These are phyloP conservation scores for Danaus melanippus DNA, from an alignment of 1,140 invertebrate species.

Conservation along the genomic window DNA sequence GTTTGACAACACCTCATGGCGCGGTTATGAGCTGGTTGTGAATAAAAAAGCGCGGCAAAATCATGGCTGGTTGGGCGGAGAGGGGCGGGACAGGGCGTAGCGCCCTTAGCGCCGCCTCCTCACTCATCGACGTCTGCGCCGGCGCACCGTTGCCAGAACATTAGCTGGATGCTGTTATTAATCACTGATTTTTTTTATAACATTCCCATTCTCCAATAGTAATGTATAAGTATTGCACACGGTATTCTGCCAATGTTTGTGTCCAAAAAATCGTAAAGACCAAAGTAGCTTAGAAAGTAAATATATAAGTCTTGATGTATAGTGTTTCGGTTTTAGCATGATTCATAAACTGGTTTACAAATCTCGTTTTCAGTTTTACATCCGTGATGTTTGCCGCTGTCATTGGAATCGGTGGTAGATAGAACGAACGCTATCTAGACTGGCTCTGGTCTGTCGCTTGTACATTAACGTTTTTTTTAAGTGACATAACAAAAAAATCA, in stretches of 20 bases:
- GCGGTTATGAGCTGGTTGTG: slow-evolving; percentile 41
- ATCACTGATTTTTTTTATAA: too few relatives aligned
- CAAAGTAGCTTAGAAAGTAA: too few relatives aligned
- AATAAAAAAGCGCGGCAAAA: slow-evolving; percentile 65
- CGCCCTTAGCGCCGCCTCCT: slow-evolving; percentile 65
- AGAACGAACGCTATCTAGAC: too few relatives aligned
- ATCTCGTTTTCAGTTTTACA: slow-evolving; percentile 26
- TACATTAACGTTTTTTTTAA: too few relatives aligned
- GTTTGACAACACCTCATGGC: slow-evolving; percentile 66
- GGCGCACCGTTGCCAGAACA: slow-evolving; percentile 22
- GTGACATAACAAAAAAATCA: too few relatives aligned
- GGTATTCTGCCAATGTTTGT: too few relatives aligned
- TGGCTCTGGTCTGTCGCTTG: too few relatives aligned
- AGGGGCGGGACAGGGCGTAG: slow-evolving; percentile 61
- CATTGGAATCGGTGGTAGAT: not conserved
- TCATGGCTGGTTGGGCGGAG: slow-evolving; percentile 58
- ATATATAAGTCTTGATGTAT: too few relatives aligned
- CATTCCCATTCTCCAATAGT: too few relatives aligned
- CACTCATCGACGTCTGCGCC: slow-evolving; percentile 44
- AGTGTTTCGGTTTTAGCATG: slow-evolving; percentile 15
- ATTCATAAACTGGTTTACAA: slow-evolving; percentile 25
- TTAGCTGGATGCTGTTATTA: too few relatives aligned
- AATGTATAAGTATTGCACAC: too few relatives aligned
- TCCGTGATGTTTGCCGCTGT: slow-evolving; percentile 18
- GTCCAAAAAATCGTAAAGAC: too few relatives aligned